Conservation (phyloP, 2,888 invertebrate species). For the Calliopum simillimum region DNA sequence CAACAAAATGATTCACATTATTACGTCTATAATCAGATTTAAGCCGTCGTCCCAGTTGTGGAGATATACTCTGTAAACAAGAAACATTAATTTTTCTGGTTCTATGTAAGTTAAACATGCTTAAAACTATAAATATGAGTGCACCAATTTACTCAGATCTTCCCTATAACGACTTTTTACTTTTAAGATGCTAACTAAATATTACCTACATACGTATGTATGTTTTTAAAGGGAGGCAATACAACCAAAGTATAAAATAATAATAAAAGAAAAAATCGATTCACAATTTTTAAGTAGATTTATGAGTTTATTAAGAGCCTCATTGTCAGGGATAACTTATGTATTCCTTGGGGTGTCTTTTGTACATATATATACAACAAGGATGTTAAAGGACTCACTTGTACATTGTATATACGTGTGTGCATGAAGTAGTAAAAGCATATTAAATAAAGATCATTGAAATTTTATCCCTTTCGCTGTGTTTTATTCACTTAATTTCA, state of each 20-base stretch:
- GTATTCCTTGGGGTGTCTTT: slow-evolving; percentile 23
- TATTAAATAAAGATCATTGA: slow-evolving; percentile 30
- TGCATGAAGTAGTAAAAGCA: slow-evolving; percentile 16
- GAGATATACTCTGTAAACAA: too few relatives aligned
- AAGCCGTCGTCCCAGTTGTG: too few relatives aligned
- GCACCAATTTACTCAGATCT: too few relatives aligned
- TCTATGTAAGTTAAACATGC: too few relatives aligned
- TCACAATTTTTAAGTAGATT: slow-evolving; percentile 57
- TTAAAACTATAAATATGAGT: too few relatives aligned
- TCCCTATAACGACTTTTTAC: neutral
- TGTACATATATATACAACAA: neutral
- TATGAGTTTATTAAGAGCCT: slow-evolving; percentile 54
- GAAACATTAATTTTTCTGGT: too few relatives aligned
- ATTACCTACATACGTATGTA: neutral
- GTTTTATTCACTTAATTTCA: slow-evolving; percentile 11
- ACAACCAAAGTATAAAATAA: neutral
- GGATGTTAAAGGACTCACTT: slow-evolving; percentile 26
- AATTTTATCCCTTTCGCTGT: slow-evolving; percentile 20
- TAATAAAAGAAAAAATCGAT: slow-evolving; percentile 53
- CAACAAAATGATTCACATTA: too few relatives aligned
- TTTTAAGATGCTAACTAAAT: neutral
- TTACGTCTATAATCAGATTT: too few relatives aligned
- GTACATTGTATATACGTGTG: neutral
- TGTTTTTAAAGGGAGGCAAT: neutral
- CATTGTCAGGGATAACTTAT: slow-evolving; percentile 36